Percentiles rank a stretch among this genome's conserved stretches.
These are phyloP conservation scores for Hyla sarda DNA, from an alignment of 2,113 vertebrate genomes.

Conservation along the genomic window DNA sequence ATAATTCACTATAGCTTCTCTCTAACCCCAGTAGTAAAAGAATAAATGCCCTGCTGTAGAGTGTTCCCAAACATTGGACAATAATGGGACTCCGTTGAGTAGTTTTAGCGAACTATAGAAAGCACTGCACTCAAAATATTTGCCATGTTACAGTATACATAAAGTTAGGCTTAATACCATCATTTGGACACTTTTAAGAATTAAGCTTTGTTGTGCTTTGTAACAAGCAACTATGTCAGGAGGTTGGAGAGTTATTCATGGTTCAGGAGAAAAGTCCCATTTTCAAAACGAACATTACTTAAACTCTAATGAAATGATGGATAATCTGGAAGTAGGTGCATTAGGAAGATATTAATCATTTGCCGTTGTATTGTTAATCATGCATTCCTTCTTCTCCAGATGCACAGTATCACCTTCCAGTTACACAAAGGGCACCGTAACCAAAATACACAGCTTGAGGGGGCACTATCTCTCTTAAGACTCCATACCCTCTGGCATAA, in stretches of 20 bases:
- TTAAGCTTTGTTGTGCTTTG: slow-evolving; percentile 84
- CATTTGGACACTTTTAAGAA: slow-evolving; percentile 73
- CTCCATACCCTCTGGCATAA: slow-evolving; percentile 2
- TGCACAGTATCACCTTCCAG: slow-evolving; percentile 97
- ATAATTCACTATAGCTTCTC: no score
- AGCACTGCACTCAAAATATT: not conserved
- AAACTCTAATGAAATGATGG: slow-evolving; percentile 99
- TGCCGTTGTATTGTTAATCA: slow-evolving; percentile 98
- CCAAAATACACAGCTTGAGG: slow-evolving; percentile 73
- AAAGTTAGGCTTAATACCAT: not conserved
- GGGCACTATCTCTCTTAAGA: not conserved
- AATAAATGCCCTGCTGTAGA: no score
- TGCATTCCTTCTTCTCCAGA: slow-evolving; percentile 97
- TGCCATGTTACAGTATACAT: no score
- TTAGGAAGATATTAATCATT: slow-evolving; percentile 99
- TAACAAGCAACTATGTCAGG: slow-evolving; percentile 99
- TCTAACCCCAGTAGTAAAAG: no score
- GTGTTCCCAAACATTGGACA: no score
- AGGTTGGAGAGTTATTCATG: slow-evolving; percentile 94
- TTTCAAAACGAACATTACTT: slow-evolving; percentile 95
- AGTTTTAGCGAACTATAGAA: not conserved
- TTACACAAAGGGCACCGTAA: slow-evolving; percentile 94
- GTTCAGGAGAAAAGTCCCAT: slow-evolving; percentile 94
- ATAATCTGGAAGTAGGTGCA: slow-evolving; percentile 99
- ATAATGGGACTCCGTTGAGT: not conserved